Conservation (phyloP, 2,797 vertebrate species). For the Hipposideros larvatus region DNA sequence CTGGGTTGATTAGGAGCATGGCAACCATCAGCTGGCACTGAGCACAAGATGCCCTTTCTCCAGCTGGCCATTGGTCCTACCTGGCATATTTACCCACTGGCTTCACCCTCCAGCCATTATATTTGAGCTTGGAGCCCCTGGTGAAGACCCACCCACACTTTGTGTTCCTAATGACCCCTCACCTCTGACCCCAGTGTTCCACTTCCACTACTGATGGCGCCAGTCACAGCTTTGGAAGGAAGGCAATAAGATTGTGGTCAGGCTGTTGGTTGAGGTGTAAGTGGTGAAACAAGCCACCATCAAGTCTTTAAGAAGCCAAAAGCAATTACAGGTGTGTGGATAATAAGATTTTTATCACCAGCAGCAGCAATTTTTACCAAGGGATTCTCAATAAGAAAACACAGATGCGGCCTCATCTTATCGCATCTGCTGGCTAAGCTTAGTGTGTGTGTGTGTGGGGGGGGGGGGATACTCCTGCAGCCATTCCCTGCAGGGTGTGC, state of each 20-base stretch:
- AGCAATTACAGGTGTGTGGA: not conserved
- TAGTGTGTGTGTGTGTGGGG: no score
- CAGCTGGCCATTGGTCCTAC: fast-evolving
- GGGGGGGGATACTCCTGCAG: not conserved
- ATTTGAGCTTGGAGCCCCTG: not conserved
- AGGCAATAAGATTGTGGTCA: not conserved
- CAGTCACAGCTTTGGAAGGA: not conserved
- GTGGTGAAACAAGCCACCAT: not conserved
- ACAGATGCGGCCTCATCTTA: not conserved
- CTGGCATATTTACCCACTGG: no score
- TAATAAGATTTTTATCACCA: not conserved
- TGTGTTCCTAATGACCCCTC: not conserved
- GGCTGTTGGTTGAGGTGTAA: not conserved
- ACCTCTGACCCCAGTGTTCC: not conserved
- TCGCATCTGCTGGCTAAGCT: not conserved
- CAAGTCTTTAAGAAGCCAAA: not conserved
- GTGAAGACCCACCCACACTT: not conserved
- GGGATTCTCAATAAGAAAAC: not conserved
- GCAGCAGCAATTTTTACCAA: not conserved
- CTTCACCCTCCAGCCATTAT: not conserved
- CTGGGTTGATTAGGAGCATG: not conserved
- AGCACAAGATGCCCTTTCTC: not conserved
- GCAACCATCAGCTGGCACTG: not conserved
- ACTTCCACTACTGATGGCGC: not conserved
- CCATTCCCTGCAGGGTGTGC: not conserved